These are phyloP conservation scores for Crocodylus rhombifer DNA, from an alignment of 2,797 vertebrate genomes.

Conservation along the genomic window DNA sequence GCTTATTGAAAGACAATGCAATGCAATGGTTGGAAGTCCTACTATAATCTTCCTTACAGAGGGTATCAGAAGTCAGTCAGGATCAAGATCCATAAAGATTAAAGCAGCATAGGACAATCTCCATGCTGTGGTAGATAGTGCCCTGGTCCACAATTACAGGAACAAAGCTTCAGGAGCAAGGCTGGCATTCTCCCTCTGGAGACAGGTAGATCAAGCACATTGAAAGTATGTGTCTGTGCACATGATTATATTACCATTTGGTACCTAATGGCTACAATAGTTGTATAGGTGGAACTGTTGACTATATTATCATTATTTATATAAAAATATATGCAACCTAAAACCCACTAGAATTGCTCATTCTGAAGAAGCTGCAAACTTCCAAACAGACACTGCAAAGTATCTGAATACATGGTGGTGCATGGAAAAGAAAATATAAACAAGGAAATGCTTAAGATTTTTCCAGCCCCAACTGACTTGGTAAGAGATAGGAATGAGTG, in stretches of 20 bases:
- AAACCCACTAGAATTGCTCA: neutral
- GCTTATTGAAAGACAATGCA: neutral
- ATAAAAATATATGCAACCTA: neutral
- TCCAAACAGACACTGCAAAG: neutral
- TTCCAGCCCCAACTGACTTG: neutral
- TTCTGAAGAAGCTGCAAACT: neutral
- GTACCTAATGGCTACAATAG: neutral
- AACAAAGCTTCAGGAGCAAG: neutral
- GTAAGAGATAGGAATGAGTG: neutral
- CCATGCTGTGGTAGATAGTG: neutral
- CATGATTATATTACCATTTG: neutral
- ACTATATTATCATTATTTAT: neutral
- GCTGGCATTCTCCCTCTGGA: neutral
- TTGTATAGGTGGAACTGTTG: neutral
- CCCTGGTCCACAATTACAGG: neutral
- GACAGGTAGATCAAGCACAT: neutral
- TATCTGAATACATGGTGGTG: constrained; percentile 7
- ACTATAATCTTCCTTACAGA: neutral
- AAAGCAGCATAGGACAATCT: neutral
- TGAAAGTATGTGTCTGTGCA: neutral
- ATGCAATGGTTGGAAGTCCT: neutral
- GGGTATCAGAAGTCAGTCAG: neutral
- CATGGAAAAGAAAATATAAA: constrained; percentile 27
- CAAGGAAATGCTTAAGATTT: neutral
- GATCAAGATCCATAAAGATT: neutral